Evolutionary conservation across 2,113 vertebrate species (phyloP).

Genomic region (Ameiurus melas): DNA sequence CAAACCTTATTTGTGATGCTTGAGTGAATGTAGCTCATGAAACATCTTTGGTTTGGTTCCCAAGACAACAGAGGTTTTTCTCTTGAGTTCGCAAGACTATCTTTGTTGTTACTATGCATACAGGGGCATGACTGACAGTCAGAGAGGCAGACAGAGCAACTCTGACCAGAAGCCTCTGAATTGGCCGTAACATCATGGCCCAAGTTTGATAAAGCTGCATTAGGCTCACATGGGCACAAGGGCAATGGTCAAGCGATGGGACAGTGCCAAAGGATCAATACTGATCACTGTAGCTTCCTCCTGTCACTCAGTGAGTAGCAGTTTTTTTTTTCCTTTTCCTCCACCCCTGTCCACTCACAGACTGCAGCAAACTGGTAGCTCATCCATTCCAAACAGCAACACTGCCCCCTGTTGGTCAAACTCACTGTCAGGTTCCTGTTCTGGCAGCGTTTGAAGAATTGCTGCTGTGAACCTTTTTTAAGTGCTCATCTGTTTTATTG

Average conservation of each 20-base stretch:
- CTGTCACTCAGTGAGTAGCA: conserved; percentile 67
- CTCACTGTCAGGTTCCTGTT: conserved; percentile 51
- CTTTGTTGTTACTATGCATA: conserved; percentile 39
- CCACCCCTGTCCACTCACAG: conserved; percentile 51
- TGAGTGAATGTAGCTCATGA: background rate
- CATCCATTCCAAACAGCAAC: conserved; percentile 67
- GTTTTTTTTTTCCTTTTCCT: conserved; percentile 63
- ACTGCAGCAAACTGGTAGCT: conserved; percentile 39
- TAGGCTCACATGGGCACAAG: conserved; percentile 51
- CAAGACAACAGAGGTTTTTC: conserved; percentile 49
- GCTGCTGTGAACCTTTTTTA: conserved; percentile 54
- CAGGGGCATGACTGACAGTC: conserved; percentile 1
- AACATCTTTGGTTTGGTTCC: conserved; percentile 42
- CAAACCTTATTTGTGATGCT: conserved; percentile 10
- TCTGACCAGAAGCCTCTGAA: conserved; percentile 12
- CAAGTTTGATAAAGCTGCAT: conserved; percentile 63
- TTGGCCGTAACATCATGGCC: conserved; percentile 58
- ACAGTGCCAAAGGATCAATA: conserved; percentile 65
- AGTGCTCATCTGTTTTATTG: conserved; percentile 58
- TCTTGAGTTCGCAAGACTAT: conserved; percentile 11
- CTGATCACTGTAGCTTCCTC: conserved; percentile 69
- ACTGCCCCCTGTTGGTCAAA: conserved; percentile 76
- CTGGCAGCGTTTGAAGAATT: conserved; percentile 61
- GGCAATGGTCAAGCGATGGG: conserved; percentile 59
- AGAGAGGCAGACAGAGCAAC: background rate